phyloP scores from a whole-genome alignment of 1,140 invertebrate species.

The Euura saliciscinereae region DNA sequence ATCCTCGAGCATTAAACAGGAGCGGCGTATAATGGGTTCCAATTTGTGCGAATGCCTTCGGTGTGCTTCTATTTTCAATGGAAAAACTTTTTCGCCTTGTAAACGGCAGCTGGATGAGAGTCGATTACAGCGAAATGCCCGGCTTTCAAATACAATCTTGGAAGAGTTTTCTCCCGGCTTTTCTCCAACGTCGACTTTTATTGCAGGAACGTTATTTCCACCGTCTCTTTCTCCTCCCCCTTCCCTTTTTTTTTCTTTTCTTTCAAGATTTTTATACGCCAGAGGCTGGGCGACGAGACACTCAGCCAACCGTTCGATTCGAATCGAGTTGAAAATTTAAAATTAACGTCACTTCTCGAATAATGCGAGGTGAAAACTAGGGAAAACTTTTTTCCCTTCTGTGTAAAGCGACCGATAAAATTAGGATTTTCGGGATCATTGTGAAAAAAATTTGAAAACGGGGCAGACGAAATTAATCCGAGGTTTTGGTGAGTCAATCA shows the following conservation, averaged over 20 bases:
- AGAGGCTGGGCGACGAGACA: not conserved
- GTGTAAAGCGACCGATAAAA: too few relatives aligned
- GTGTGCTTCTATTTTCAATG: not conserved
- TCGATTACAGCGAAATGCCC: not conserved
- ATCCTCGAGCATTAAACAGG: not conserved
- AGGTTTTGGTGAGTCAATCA: slow-evolving; percentile 36
- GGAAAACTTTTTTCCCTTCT: not conserved
- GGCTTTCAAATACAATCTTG: not conserved
- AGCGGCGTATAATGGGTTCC: not conserved
- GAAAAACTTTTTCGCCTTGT: slow-evolving; percentile 1
- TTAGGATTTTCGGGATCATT: too few relatives aligned
- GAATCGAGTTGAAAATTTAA: slow-evolving; percentile 2
- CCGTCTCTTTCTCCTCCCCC: not conserved
- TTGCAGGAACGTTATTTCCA: not conserved
- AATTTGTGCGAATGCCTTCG: not conserved
- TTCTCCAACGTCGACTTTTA: not conserved
- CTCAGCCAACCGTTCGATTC: slow-evolving; percentile 4
- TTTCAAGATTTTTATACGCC: not conserved
- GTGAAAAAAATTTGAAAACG: too few relatives aligned
- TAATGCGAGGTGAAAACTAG: not conserved
- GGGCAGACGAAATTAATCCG: not conserved
- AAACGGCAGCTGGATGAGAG: not conserved
- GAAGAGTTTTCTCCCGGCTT: not conserved
- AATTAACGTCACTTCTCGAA: slow-evolving; percentile 3
- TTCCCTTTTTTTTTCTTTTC: not conserved